phyloP scores from a whole-genome alignment of 1,140 invertebrate genomes.

The Planococcus citri region DNA sequence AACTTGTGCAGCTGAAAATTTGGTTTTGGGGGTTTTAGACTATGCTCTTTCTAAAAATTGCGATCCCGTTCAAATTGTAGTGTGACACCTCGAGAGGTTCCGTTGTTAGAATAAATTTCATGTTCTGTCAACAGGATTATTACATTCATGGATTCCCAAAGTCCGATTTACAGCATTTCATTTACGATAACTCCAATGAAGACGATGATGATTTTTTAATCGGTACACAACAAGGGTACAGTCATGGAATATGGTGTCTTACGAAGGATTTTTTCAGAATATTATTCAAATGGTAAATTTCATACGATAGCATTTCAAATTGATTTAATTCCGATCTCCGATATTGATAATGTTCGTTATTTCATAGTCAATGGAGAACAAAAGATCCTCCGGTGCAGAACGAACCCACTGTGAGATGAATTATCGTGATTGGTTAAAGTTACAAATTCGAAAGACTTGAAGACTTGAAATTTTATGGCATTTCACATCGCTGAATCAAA shows the following conservation, averaged over 20 bases:
- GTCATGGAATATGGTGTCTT: constrained; percentile 7
- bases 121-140: not conserved
- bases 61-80: no score
- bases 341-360: not conserved
- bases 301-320: not conserved
- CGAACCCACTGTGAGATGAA: no score
- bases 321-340: not conserved
- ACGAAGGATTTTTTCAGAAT: not conserved
- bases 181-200: not conserved
- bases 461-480: no score
- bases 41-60: no score
- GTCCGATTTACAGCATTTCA: constrained; percentile 1
- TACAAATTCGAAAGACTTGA: no score
- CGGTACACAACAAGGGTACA: not conserved
- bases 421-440: no score
- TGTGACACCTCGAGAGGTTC: no score
- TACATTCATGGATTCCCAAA: not conserved
- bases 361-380: not conserved
- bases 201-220: not conserved
- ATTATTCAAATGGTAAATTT: not conserved
- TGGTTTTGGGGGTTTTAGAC: no score
- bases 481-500: no score
- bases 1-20: no score
- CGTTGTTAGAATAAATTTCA: no score
- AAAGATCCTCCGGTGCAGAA: not conserved